These are phyloP conservation scores for Chaitophorus viminalis DNA, from an alignment of 2,888 invertebrate genomes.

Conservation along the genomic window DNA sequence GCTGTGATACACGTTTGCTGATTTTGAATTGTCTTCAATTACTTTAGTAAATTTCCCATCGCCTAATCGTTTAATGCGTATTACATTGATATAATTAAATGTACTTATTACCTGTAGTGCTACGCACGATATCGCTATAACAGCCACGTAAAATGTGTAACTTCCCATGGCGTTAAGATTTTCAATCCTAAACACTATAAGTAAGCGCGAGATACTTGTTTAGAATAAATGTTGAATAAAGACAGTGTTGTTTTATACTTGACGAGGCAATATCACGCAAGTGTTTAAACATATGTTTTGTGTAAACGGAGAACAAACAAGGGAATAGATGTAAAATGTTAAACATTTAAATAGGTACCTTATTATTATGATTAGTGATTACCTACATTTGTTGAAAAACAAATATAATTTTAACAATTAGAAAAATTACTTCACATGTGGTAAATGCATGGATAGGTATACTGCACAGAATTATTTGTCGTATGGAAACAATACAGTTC, in stretches of 20 bases:
- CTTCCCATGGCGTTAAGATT: slow-evolving; percentile 5
- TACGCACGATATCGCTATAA: slow-evolving; percentile 13
- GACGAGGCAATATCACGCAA: not conserved
- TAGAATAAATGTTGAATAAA: slow-evolving; percentile 18
- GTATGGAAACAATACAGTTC: not conserved
- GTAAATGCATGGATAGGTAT: not conserved
- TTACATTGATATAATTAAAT: not conserved
- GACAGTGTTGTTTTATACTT: slow-evolving; percentile 32
- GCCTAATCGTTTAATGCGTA: not conserved
- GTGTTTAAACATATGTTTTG: slow-evolving; percentile 38
- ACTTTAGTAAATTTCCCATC: not conserved
- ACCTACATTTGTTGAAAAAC: not conserved
- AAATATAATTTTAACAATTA: slow-evolving; percentile 23
- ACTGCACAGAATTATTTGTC: not conserved
- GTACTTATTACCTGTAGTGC: slow-evolving; percentile 31
- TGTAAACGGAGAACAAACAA: not conserved
- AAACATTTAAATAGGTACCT: slow-evolving; percentile 1
- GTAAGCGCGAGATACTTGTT: slow-evolving; percentile 9
- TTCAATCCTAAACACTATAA: not conserved
- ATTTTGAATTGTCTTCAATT: not conserved
- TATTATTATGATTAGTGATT: too few species aligned
- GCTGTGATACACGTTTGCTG: not conserved
- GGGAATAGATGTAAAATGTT: not conserved
- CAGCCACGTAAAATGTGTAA: slow-evolving; percentile 4
- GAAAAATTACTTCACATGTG: slow-evolving; percentile 39